Percentiles rank a stretch among this genome's conserved stretches.
These are phyloP conservation scores for Tortricodes alternella DNA, from an alignment of 2,888 invertebrate genomes.

Conservation along the genomic window DNA sequence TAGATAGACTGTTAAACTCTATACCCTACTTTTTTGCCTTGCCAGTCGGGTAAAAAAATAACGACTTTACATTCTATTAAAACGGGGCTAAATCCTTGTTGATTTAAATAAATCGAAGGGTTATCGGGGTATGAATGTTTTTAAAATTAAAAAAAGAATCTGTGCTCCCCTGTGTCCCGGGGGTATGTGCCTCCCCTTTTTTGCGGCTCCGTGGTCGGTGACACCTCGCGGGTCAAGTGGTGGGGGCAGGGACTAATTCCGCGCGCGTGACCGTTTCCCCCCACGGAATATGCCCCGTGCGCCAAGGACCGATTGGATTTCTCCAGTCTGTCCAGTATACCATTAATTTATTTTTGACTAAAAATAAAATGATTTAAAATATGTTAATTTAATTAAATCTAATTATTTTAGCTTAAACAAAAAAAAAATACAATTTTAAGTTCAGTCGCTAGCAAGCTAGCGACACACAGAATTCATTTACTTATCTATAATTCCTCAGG, in stretches of 20 bases:
- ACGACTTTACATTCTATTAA: conserved; percentile 7
- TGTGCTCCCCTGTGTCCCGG: conserved; percentile 14
- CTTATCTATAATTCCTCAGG: no score
- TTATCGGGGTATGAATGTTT: conserved; percentile 24
- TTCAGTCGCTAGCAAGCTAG: no score
- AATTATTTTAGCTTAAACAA: no score
- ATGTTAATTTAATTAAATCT: no score
- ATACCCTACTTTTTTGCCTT: no score
- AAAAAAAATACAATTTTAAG: no score
- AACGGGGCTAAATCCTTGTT: conserved; percentile 7
- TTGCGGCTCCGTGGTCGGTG: conserved; percentile 14
- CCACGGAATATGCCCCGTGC: neutral
- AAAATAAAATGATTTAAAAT: no score
- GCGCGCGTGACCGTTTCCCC: conserved; percentile 28
- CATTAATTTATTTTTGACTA: no score
- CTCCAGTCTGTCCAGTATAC: no score
- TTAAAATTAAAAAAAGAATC: conserved; percentile 29
- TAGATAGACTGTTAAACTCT: no score
- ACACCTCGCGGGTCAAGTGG: conserved; percentile 29
- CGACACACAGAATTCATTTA: no score
- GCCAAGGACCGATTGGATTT: neutral
- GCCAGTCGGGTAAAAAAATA: no score
- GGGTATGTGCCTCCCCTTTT: conserved; percentile 20
- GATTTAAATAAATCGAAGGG: conserved; percentile 29
- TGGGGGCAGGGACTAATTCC: conserved; percentile 27